Base-by-base conservation (phyloP, 2,888 invertebrate genomes). In the Rugalucina vietnamica region DNA sequence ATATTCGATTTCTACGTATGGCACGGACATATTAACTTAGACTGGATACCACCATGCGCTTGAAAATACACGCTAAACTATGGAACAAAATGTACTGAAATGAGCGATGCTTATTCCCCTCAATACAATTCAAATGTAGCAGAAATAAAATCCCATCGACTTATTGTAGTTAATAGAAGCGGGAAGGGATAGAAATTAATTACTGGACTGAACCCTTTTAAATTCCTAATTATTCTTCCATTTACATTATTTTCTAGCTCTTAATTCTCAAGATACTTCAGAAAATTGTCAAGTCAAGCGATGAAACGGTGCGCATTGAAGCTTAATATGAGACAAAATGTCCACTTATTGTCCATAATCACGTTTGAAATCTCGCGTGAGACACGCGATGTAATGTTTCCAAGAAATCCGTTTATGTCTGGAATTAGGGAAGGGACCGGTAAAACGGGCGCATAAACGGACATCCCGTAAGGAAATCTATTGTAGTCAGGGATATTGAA, bases 351-450 rank as follows among this genome's bases (percentile, higher is more conserved):
- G 34, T 77, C 54, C 43, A 24, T 88, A 88, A 88, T 86, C 82
- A 75, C 76, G 69, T 88, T 86, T 80, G 75, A 84, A 84, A 70
- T 88, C 88, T 88, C 88, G 88, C 85, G 87, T 88, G 88, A 77
- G 49, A 72, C 84, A 84, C 77, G 85, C 78, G 76, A 84, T 50
- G 72, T 79, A 76, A 81, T 81, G 78, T 73, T 73, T 57, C 39
- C 54, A 76, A 69, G 54, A 79, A 86, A 86, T 88, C 81, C 85
- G 84, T 84, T 84, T 86, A 86, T 81, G 76, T 57, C 60, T 43
- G 76, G 79, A 82, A 88, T 81, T 78, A 82, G 78, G 79, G 80
- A 70, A 76, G 73, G n/a, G 72, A 79, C 80, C 78, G 71, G 73
- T 27, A 79, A 70, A 76, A 74, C 54, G 73, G 75, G 80, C 85